Percentiles rank a stretch among this genome's conserved stretches.
Conservation (phyloP, 2,888 invertebrate species). For the Microplitis manilae region DNA sequence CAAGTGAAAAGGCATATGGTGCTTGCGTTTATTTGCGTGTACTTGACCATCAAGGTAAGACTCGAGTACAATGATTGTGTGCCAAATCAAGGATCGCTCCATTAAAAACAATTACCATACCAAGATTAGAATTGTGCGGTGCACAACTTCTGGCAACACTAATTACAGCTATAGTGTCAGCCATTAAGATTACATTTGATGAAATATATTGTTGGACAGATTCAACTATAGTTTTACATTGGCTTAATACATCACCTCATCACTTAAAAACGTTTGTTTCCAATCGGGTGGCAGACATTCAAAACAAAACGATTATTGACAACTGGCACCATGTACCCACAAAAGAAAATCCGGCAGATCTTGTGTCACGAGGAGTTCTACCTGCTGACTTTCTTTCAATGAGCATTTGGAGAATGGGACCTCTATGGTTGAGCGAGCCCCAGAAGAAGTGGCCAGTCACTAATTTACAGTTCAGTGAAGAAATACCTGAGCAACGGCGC, state of each 20-base stretch:
- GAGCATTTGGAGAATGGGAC: conserved; percentile 32
- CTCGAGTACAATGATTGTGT: conserved; percentile 36
- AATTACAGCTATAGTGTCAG: not conserved
- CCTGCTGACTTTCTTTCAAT: conserved; percentile 15
- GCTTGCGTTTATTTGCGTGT: conserved; percentile 38
- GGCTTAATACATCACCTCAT: conserved; percentile 41
- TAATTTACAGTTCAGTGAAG: not conserved
- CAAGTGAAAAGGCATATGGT: conserved; percentile 42
- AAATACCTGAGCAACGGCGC: not conserved
- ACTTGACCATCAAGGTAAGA: not conserved
- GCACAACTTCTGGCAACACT: conserved; percentile 40
- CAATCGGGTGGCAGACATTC: conserved; percentile 43
- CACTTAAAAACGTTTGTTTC: conserved; percentile 40
- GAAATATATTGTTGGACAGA: conserved; percentile 38
- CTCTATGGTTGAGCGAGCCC: conserved; percentile 34
- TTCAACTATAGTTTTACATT: conserved; percentile 43
- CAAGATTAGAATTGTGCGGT: conserved; percentile 46
- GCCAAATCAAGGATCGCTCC: conserved; percentile 47
- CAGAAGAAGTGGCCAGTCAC: not conserved
- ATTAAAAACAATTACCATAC: conserved; percentile 42
- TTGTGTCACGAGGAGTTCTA: conserved; percentile 31
- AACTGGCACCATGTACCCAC: conserved; percentile 35
- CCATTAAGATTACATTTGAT: not conserved
- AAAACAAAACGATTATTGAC: conserved; percentile 16
- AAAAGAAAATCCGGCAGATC: conserved; percentile 39